Conservation (phyloP, 2,888 invertebrate genomes). For the Dryobotodes eremita region DNA sequence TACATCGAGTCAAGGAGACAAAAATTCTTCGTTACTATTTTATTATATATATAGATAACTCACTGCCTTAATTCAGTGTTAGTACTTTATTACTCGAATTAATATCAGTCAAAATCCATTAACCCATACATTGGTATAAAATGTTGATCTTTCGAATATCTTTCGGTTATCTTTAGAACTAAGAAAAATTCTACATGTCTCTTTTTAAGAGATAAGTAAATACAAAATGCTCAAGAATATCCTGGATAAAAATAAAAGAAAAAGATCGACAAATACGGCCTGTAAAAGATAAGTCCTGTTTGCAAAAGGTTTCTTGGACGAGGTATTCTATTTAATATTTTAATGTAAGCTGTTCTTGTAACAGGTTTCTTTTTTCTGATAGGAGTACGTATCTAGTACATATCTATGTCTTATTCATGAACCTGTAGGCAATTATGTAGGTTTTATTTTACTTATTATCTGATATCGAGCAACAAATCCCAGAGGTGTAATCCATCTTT, state of each 20-base stretch:
- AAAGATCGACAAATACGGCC: slow-evolving; percentile 15
- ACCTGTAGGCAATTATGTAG: background rate
- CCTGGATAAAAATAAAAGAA: slow-evolving; percentile 37
- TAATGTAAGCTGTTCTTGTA: slow-evolving; percentile 28
- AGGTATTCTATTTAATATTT: slow-evolving; percentile 40
- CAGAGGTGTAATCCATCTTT: background rate
- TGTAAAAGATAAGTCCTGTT: slow-evolving; percentile 49
- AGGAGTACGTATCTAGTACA: background rate
- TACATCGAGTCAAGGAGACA: too few species aligned
- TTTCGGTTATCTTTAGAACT: slow-evolving; percentile 17
- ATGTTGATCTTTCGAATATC: background rate
- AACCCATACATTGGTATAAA: too few species aligned
- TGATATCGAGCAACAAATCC: background rate
- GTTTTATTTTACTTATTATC: background rate
- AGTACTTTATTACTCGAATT: background rate
- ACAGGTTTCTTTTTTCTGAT: slow-evolving; percentile 12
- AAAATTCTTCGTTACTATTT: background rate
- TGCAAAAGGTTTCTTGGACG: slow-evolving; percentile 36
- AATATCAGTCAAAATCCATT: background rate
- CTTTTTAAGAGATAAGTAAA: slow-evolving; percentile 26
- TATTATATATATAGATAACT: background rate
- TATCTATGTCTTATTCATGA: slow-evolving; percentile 3
- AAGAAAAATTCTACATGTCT: slow-evolving; percentile 14
- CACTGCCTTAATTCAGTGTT: too few species aligned
- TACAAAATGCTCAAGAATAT: slow-evolving; percentile 23